phyloP scores from a whole-genome alignment of 2,888 invertebrate species.

The Drosophila prolongata region DNA sequence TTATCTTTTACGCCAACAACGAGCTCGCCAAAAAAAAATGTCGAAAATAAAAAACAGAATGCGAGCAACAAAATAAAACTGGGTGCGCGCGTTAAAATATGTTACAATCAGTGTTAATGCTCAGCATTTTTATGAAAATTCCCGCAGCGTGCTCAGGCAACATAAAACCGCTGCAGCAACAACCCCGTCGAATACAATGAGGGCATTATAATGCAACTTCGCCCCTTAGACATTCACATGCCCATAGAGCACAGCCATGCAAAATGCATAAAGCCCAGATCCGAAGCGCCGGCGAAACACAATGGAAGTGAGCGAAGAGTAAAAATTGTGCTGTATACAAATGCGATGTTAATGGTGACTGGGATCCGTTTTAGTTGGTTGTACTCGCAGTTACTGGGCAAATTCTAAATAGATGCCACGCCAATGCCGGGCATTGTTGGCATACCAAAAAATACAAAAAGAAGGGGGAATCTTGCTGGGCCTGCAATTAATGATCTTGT shows the following conservation, averaged over 20 bases:
- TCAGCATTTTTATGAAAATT: slow-evolving; percentile 73
- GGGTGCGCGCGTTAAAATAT: slow-evolving; percentile 59
- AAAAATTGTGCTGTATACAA: slow-evolving; percentile 61
- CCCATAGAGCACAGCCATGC: slow-evolving; percentile 16
- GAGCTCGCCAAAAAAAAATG: slow-evolving; percentile 15
- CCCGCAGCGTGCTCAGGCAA: slow-evolving; percentile 44
- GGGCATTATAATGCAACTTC: slow-evolving; percentile 58
- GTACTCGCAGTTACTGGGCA: slow-evolving; percentile 36
- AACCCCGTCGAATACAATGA: slow-evolving; percentile 45
- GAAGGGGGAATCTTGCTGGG: slow-evolving; percentile 9
- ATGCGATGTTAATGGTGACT: slow-evolving; percentile 65
- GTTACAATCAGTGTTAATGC: slow-evolving; percentile 76
- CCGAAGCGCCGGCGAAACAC: slow-evolving; percentile 46
- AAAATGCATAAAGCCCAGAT: slow-evolving; percentile 41
- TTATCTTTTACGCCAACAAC: slow-evolving; percentile 20
- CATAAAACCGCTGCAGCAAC: slow-evolving; percentile 35
- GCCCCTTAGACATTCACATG: slow-evolving; percentile 17
- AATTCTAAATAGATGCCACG: slow-evolving; percentile 46
- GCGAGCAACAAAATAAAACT: slow-evolving; percentile 50
- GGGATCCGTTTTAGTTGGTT: slow-evolving; percentile 29
- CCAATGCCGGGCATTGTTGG: slow-evolving; percentile 57
- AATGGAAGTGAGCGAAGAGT: slow-evolving; percentile 56
- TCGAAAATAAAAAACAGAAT: neutral
- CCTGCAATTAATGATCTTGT: slow-evolving; percentile 71
- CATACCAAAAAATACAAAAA: slow-evolving; percentile 39